These are phyloP conservation scores for Deilephila porcellus DNA, from an alignment of 2,888 invertebrate species.

Conservation along the genomic window DNA sequence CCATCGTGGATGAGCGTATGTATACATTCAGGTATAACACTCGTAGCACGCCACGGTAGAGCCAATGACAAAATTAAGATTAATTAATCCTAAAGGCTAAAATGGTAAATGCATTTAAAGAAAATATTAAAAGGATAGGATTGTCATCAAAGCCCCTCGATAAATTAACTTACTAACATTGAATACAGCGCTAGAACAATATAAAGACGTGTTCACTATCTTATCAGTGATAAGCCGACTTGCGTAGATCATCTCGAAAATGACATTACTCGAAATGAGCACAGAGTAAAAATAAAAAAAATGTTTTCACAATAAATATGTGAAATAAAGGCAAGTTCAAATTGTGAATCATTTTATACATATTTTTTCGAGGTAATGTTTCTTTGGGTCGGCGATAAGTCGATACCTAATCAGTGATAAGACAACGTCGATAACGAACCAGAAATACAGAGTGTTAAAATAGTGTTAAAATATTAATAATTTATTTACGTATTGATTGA, in stretches of 20 bases:
- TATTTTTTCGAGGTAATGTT: conserved; percentile 63
- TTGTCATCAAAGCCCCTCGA: no score
- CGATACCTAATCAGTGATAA: conserved; percentile 83
- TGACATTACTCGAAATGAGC: background rate
- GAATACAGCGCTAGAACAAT: background rate
- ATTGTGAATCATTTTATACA: conserved; percentile 46
- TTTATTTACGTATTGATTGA: background rate
- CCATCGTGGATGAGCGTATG: no score
- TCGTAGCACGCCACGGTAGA: no score
- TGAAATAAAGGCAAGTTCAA: conserved; percentile 6
- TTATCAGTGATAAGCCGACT: conserved; percentile 25
- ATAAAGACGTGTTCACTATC: conserved; percentile 17
- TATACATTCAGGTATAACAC: no score
- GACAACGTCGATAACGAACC: conserved; percentile 64
- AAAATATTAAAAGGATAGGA: no score
- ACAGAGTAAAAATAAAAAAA: conserved; percentile 14
- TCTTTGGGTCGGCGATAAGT: conserved; percentile 72
- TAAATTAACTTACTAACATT: no score
- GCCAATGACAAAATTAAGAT: no score
- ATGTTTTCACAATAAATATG: background rate
- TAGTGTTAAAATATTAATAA: background rate
- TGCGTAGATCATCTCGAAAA: conserved; percentile 36
- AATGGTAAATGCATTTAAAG: no score
- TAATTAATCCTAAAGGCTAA: no score
- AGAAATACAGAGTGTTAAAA: conserved; percentile 60